These are phyloP conservation scores for Sphenopsis melanotis DNA, from an alignment of 2,797 vertebrate genomes.

Conservation along the genomic window DNA sequence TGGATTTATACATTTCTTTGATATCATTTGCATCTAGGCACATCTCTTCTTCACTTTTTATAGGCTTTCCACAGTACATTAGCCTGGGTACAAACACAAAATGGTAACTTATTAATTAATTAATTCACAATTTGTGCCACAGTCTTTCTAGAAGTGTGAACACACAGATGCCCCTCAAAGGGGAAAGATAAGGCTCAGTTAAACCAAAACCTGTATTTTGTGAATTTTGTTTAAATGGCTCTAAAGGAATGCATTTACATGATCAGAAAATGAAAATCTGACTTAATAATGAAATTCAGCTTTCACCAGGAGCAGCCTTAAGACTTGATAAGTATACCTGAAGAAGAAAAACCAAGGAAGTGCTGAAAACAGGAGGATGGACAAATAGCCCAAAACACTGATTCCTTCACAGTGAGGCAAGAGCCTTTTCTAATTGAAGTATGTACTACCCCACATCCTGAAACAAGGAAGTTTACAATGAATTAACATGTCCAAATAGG, in stretches of 20 bases:
- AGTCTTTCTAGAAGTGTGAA: background rate
- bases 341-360: background rate
- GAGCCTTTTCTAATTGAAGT: background rate
- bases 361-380: background rate
- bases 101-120: background rate
- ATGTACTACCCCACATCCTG: background rate
- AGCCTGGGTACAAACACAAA: background rate
- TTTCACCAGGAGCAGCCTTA: background rate
- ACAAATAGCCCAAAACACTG: background rate
- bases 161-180: background rate
- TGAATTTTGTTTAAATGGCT: background rate
- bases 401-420: background rate
- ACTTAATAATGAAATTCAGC: background rate
- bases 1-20: background rate
- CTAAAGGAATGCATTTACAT: background rate
- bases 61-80: background rate
- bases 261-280: background rate
- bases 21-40: background rate
- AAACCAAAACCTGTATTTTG: background rate
- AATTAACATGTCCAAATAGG: background rate
- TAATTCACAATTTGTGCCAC: background rate
- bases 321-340: background rate
- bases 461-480: background rate
- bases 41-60: background rate
- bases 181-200: background rate